These are phyloP conservation scores for fruit fly (Drosophila melanogaster) DNA, from an alignment of 1,140 invertebrate genomes.

Conservation along the genomic window Release_6_plus_ISO1_MT NC_004354.4:5990501-5991000, in stretches of 20 bases:
- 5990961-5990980: constrained; percentile 95
- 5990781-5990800: constrained; percentile 88
- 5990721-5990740: constrained; percentile 94
- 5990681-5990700: constrained; percentile 87
- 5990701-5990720: constrained; percentile 90
- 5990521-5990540: constrained; percentile 93
- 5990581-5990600: constrained; percentile 86
- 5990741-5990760: constrained; percentile 89
- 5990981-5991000: constrained; percentile 93
- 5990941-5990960: constrained; percentile 92
- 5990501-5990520: constrained; percentile 90
- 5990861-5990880: constrained; percentile 95
- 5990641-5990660: constrained; percentile 87
- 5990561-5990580: constrained; percentile 92
- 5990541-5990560: constrained; percentile 91
- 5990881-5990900: constrained; percentile 91
- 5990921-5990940: constrained; percentile 86
- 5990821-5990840: constrained; percentile 93
- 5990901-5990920: constrained; percentile 87
- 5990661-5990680: constrained; percentile 87
- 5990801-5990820: constrained; percentile 91
- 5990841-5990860: constrained; percentile 95
- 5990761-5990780: constrained; percentile 86
- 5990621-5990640: constrained; percentile 85
- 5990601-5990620: constrained; percentile 86